Percentiles rank a stretch among this genome's conserved stretches.
Evolutionary conservation across 2,113 vertebrate genomes (phyloP).

Genomic region (Rhinolophus ferrumequinum): DNA sequence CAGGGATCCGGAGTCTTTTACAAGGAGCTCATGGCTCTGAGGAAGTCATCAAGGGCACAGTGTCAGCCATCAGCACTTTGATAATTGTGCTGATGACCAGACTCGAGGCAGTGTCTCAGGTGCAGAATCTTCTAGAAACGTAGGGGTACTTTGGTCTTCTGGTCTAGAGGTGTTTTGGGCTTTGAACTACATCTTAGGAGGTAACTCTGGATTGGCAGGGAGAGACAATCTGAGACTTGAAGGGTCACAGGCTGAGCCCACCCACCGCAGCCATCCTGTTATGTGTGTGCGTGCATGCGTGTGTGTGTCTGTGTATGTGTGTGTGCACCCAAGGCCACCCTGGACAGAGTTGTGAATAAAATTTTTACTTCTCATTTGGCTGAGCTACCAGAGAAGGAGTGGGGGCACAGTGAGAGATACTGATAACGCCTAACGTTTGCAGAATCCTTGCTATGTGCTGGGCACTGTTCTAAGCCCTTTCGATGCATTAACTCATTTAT

Average conservation of each 20-base stretch:
- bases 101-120: not conserved
- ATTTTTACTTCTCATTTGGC: not conserved
- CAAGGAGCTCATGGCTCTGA: not conserved
- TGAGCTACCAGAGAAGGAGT: not conserved
- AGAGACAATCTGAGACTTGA: not conserved
- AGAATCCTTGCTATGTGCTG: not conserved
- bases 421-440: not conserved
- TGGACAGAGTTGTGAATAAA: not conserved
- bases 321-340: not conserved
- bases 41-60: not conserved
- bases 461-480: not conserved
- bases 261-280: not conserved
- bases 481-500: not conserved
- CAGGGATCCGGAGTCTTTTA: not conserved
- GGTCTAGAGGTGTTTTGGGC: not conserved
- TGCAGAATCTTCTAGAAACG: not conserved
- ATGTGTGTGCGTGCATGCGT: not conserved
- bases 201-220: not conserved
- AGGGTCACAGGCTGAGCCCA: not conserved
- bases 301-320: not conserved
- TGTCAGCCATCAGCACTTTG: not conserved
- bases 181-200: not conserved
- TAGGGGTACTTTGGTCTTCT: no score
- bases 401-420: not conserved
- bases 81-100: not conserved